phyloP scores from a whole-genome alignment of 2,113 vertebrate species.

The Nothobranchius furzeri region DNA sequence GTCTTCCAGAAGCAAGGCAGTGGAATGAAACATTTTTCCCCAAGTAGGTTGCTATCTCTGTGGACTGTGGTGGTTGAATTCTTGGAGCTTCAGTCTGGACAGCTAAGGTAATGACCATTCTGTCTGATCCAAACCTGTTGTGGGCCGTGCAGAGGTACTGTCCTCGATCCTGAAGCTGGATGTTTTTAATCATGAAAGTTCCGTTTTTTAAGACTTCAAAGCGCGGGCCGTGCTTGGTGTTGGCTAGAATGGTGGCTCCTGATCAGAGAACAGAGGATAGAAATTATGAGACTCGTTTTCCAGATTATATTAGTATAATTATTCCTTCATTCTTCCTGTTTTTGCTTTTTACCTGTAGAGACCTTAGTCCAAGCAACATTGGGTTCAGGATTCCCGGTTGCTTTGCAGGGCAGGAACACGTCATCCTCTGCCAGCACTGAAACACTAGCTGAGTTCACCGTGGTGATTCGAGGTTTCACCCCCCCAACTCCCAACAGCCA shows the following conservation, averaged over 20 bases:
- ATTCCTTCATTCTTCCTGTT: neutral
- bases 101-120: slow-evolving; percentile 75
- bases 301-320: neutral
- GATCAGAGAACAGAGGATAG: neutral
- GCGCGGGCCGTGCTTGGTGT: slow-evolving; percentile 74
- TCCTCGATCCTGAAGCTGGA: slow-evolving; percentile 81
- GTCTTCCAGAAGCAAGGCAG: slow-evolving; percentile 77
- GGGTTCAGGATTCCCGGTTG: slow-evolving; percentile 75
- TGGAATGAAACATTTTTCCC: slow-evolving; percentile 69
- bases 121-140: slow-evolving; percentile 78
- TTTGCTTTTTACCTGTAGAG: slow-evolving; percentile 71
- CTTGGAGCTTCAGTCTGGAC: slow-evolving; percentile 77
- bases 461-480: slow-evolving; percentile 72
- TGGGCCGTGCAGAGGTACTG: slow-evolving; percentile 82
- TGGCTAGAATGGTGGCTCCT: slow-evolving; percentile 80
- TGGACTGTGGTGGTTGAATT: slow-evolving; percentile 60
- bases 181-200: slow-evolving; percentile 79
- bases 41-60: slow-evolving; percentile 70
- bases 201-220: slow-evolving; percentile 82
- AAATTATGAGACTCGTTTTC: neutral
- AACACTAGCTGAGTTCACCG: slow-evolving; percentile 64
- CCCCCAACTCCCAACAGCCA: slow-evolving; percentile 57
- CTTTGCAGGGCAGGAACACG: slow-evolving; percentile 73
- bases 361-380: slow-evolving; percentile 81
- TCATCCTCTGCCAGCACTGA: slow-evolving; percentile 77